These are phyloP conservation scores for Triplophysa yarkandensis DNA, from an alignment of 2,797 vertebrate genomes.

Conservation along the genomic window DNA sequence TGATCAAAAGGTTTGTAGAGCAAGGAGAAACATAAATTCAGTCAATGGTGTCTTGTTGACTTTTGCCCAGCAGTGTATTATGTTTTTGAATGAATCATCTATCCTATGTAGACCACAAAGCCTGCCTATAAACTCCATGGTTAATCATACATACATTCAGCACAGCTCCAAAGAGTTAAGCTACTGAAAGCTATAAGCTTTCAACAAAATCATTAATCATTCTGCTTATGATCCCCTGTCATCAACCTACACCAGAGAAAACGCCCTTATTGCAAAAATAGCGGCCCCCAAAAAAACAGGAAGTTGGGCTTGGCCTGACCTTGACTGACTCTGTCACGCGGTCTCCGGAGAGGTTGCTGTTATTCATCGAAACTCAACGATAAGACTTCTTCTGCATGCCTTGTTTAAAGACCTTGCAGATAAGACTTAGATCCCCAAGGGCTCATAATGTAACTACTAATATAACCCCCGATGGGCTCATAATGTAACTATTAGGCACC, in stretches of 20 bases:
- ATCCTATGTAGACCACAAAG: not conserved
- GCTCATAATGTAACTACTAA: constrained; percentile 35
- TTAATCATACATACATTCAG: not conserved
- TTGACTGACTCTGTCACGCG: constrained; percentile 45
- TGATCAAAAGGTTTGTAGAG: not conserved
- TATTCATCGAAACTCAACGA: constrained; percentile 39
- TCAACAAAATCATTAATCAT: constrained; percentile 22
- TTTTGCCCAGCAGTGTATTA: not conserved
- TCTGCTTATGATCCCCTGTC: constrained; percentile 42
- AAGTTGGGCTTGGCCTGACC: constrained; percentile 53
- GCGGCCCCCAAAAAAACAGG: constrained; percentile 55
- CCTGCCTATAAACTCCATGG: not conserved
- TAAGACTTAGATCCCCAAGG: constrained; percentile 37
- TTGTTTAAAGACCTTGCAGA: constrained; percentile 47
- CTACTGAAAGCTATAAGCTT: not conserved
- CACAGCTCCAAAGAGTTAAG: not conserved
- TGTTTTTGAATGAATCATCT: not conserved
- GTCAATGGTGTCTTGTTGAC: not conserved
- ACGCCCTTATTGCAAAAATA: constrained; percentile 54
- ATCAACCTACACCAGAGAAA: constrained; percentile 41
- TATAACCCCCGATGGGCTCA: constrained; percentile 15
- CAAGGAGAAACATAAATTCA: not conserved
- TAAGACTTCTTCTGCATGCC: constrained; percentile 30
- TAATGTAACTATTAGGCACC: constrained; percentile 35
- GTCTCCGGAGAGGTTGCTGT: constrained; percentile 31